Base-by-base conservation (phyloP, 1,140 invertebrate genomes). In the Tyrophagus putrescentiae region DNA sequence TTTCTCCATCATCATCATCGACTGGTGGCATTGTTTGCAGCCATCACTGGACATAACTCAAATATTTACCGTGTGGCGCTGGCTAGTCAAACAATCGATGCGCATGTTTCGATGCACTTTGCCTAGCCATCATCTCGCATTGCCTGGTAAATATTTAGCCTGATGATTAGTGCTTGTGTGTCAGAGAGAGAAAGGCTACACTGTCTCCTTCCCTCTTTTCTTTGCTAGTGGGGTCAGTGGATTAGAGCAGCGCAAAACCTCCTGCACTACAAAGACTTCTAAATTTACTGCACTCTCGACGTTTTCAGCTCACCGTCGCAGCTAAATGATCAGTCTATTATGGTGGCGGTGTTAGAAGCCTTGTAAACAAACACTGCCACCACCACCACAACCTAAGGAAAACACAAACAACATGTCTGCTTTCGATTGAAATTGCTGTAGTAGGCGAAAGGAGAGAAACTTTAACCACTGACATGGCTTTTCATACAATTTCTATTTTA, bases 1-100 rank as follows among this genome's bases (percentile, higher is more conserved):
- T n/a, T 39, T 39, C 21, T 21, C 7, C 45, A 48, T 32, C 36
- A 62, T 62, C n/a, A n/a, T n/a, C n/a, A n/a, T 62, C 56, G 21
- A 41, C 36, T 57, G 29, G 36, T 61, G 60, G 21, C 50, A 28
- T 28, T 61, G 52, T 54, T 61, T 42, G 32, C 13, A n/a, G n/a
- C 44, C 33, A 32, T 61, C 29, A 57, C 18, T 57, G 34, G 50
- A 25, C 29, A 21, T 42, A 41, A 33, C 21, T 32, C 33, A 36
- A 23, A 52, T 45, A 61, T 53, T 54, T 61, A 54, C 31, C 18
- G 31, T 57, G 32, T n/a, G n/a, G n/a, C n/a, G n/a, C n/a, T 41
- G 39, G 45, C 29, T 27, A 25, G 29, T 52, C 25, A 13, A 13
- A 16, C 52, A 52, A 36, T 21, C 7, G 45, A 48, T 48, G 45